Base-by-base conservation (phyloP, 1,140 invertebrate genomes). In the Heliconius nattereri region DNA sequence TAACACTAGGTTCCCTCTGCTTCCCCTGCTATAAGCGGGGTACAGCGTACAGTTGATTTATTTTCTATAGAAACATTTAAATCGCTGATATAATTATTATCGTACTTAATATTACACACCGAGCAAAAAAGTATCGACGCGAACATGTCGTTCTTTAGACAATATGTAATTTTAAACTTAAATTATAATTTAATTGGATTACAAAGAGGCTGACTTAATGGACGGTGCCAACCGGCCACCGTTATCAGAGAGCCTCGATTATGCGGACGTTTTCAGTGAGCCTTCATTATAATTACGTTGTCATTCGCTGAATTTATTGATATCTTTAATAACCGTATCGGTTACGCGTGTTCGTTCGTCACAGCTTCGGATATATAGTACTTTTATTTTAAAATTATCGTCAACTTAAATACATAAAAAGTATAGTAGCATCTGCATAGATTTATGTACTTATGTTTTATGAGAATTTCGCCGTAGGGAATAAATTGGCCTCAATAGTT, bases 271-370 rank as follows among this genome's bases (percentile, higher is more conserved):
- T 87, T 86, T 85, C 86, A 85, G 87, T 88, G 83, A 84, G 81
- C 85, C 86, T 84, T 83, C 79, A 76, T 81, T 85, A 83, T 89
- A 91, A 92, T 92, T 92, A 91, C 85, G 84, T 86, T 91, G 90
- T 90, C 90, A 87, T 84, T 86, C 83, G 76, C 73, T 81, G 83
- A 89, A 89, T 92, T 91, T 90, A 91, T 90, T 87, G 82, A 86
- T 86, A 87, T 87, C 84, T 86, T 87, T 91, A 90, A 89, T 89
- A 86, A 87, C 86, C 86, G 83, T 89, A 88, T 89, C 86, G 82
- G 76, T 92, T 87, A 81, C 81, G 80, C 79, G 75, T 80, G 82
- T 84, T 83, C 80, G 85, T 88, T 84, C 83, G 83, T 84, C 82
- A 85, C 75, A 74, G 79, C 71, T 52, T 81, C 52, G 32, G 74